A percentile compares a stretch with the other conserved stretches of the same genome.
Conservation (phyloP, 2,113 vertebrate genomes). For the Mungos mungo region DNA sequence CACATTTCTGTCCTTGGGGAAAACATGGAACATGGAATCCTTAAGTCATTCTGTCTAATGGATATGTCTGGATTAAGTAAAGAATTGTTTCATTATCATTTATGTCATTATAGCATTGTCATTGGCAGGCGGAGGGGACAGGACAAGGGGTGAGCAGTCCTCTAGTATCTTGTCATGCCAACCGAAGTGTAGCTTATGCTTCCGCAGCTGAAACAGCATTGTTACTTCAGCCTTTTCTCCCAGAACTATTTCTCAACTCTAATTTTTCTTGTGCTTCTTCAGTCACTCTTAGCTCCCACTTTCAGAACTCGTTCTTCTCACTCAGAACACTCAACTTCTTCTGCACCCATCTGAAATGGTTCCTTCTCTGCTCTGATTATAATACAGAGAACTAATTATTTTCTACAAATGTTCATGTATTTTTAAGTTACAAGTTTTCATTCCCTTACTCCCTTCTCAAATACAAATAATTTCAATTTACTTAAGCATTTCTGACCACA, state of each 20-base stretch:
- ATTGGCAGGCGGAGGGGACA: not conserved
- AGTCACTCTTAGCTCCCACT: not conserved
- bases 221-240: constrained; percentile 44
- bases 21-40: not conserved
- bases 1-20: not conserved
- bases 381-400: not conserved
- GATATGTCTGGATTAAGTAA: not conserved
- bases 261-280: constrained; percentile 20
- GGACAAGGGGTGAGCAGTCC: not conserved
- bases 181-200: not conserved
- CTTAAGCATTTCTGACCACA: not conserved
- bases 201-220: not conserved
- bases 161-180: not conserved
- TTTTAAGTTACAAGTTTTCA: not conserved
- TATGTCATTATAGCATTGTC: not conserved
- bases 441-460: not conserved
- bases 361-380: not conserved
- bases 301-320: not conserved
- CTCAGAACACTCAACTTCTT: not conserved
- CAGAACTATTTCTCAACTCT: constrained; percentile 36
- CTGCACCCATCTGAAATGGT: not conserved
- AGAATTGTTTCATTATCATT: not conserved
- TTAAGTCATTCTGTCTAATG: not conserved
- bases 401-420: not conserved
- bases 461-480: not conserved